Base-by-base conservation (phyloP, 2,113 vertebrate species). In the Clupea harengus region DNA sequence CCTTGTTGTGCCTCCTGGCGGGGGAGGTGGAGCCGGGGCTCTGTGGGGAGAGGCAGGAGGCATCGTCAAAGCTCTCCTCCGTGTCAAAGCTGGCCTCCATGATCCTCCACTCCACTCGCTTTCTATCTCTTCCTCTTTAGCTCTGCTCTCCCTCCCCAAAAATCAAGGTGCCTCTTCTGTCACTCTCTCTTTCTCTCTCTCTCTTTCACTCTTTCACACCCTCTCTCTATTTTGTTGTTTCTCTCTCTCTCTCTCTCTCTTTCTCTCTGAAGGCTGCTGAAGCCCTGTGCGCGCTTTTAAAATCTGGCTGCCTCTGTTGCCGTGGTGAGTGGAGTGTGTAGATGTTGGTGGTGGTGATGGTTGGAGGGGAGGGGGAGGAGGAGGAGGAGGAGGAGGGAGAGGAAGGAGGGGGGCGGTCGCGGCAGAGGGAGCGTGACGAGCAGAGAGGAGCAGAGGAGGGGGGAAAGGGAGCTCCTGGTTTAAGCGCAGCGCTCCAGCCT, bases 21-120 rank as follows among this genome's bases (percentile, higher is more conserved):
- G 96, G 96, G 0, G 97, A 97, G 0, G 95, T 93, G 28, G 95
- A 94, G 85, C 96, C 96, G n/a, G 96, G 96, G 88, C 95, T 96
- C 96, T 98, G 97, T 44, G 92, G 94, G 93, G 95, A 93, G 85
- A 97, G 94, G 94, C 93, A 95, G 92, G 95, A 96, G 49, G 94
- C 94, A 90, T 96, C 95, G 2, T 96, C 96, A 95, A 95, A 95
- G 92, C 96, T 96, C 93, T 93, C 95, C 93, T 97, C 96, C 83
- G 95, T 95, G 90, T 95, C 95, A 90, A 95, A 95, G 93, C 93
- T 95, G 86, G 91, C 90, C 86, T 94, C 93, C 92, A 94, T 95
- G 91, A 91, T 94, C 89, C 83, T 92, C 90, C 86, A 22, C 20
- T 28, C 52, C 83, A 54, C 82, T 60, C 72, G 39, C 72, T 78